A percentile compares a stretch with the other conserved stretches of the same genome.
Evolutionary conservation across 2,888 invertebrate species (phyloP).

Genomic region (Agriopis marginaria): DNA sequence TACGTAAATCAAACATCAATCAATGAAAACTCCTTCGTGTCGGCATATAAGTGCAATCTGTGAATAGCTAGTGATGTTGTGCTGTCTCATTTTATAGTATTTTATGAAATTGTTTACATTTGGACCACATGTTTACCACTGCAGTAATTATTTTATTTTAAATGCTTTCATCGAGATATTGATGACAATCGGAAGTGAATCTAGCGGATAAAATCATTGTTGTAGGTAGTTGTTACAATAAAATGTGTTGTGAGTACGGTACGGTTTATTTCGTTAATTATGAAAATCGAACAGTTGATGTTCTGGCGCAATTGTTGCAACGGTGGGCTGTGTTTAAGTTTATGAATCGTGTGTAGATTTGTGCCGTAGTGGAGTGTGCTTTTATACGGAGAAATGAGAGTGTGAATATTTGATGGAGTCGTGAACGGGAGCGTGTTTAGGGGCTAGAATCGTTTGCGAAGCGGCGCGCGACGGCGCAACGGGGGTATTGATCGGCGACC

Average conservation of each 20-base stretch:
- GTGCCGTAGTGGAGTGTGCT: conserved; percentile 55
- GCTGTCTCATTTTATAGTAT: conserved; percentile 39
- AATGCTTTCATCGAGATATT: conserved; percentile 27
- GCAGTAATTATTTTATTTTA: conserved; percentile 46
- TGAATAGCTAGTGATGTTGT: conserved; percentile 42
- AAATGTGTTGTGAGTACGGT: conserved; percentile 12
- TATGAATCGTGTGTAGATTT: conserved; percentile 43
- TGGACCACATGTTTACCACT: conserved; percentile 70
- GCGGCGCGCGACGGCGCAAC: conserved; percentile 83
- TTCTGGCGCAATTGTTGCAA: conserved; percentile 6
- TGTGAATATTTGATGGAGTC: conserved; percentile 85
- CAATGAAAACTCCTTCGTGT: conserved; percentile 23
- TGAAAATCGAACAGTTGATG: conserved; percentile 24
- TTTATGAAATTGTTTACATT: conserved; percentile 76
- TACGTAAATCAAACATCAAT: conserved; percentile 63
- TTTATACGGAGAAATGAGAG: conserved; percentile 77
- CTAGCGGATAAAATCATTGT: conserved; percentile 13
- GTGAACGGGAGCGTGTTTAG: conserved; percentile 75
- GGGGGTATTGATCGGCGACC: conserved; percentile 83
- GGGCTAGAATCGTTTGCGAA: conserved; percentile 76
- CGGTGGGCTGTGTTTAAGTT: conserved; percentile 16
- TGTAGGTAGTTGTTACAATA: background rate
- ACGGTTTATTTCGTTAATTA: conserved; percentile 9
- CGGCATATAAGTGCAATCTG: conserved; percentile 24
- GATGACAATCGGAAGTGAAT: conserved; percentile 22